A percentile compares a stretch with the other conserved stretches of the same genome.
These are phyloP conservation scores for Drosophila anomalata DNA, from an alignment of 2,888 invertebrate species.

Conservation along the genomic window DNA sequence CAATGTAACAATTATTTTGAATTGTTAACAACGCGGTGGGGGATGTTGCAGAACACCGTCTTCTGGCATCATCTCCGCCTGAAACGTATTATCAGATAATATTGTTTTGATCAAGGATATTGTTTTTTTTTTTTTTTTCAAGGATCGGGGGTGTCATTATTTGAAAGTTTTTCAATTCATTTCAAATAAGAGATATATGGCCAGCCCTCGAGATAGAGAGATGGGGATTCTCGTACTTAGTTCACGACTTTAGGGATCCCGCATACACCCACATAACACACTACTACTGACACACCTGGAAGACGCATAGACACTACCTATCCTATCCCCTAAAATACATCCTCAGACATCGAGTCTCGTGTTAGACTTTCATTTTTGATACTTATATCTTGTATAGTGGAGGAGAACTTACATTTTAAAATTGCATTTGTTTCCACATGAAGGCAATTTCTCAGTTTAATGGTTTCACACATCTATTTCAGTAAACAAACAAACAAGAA, in stretches of 20 bases:
- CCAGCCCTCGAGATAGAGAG: background rate
- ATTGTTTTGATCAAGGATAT: constrained; percentile 19
- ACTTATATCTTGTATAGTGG: constrained; percentile 47
- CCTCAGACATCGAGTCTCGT: constrained; percentile 14
- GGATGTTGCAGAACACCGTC: background rate
- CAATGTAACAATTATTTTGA: constrained; percentile 50
- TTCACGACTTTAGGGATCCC: constrained; percentile 40
- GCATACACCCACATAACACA: constrained; percentile 18
- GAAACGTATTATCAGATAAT: constrained; percentile 34
- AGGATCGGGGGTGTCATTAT: background rate
- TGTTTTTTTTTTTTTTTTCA: constrained; percentile 14
- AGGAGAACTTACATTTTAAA: constrained; percentile 64
- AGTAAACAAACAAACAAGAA: constrained; percentile 41
- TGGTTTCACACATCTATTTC: constrained; percentile 80
- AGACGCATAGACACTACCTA: constrained; percentile 17
- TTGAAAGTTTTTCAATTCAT: background rate
- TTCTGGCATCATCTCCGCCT: background rate
- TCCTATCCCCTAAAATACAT: constrained; percentile 1
- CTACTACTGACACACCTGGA: constrained; percentile 30
- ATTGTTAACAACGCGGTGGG: constrained; percentile 48
- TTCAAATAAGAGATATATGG: background rate
- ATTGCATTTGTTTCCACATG: constrained; percentile 73
- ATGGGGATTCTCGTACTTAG: constrained; percentile 49
- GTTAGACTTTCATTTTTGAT: constrained; percentile 51
- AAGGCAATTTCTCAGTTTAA: constrained; percentile 80